phyloP scores from a whole-genome alignment of 2,113 vertebrate species.

The Malaclemys terrapin region DNA sequence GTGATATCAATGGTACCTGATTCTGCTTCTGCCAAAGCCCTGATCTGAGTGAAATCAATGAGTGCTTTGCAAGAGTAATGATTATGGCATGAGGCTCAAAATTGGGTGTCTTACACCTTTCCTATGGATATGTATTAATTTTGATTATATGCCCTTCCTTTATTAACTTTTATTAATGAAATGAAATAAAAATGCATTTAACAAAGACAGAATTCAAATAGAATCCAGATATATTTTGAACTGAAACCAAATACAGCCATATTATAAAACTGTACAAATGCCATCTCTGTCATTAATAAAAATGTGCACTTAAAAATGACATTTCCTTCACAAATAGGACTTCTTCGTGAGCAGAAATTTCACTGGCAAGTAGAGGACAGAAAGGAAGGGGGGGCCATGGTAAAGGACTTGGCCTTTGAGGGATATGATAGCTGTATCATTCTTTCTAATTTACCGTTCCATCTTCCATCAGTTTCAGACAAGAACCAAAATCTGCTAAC shows the following conservation, averaged over 20 bases:
- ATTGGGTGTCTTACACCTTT: background rate
- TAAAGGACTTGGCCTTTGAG: background rate
- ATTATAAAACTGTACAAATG: background rate
- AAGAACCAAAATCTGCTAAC: constrained; percentile 98
- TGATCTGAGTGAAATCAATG: background rate
- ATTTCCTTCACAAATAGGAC: background rate
- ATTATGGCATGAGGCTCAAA: constrained; percentile 4
- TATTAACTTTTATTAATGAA: background rate
- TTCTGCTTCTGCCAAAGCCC: background rate
- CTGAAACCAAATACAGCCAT: background rate
- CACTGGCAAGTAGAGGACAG: background rate
- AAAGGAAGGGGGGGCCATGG: background rate
- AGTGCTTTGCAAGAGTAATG: background rate
- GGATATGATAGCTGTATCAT: constrained; percentile 2
- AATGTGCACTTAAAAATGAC: background rate
- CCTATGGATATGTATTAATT: background rate
- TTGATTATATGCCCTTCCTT: background rate
- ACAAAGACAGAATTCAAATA: background rate
- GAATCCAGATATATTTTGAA: background rate
- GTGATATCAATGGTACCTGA: background rate
- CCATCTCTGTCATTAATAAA: background rate
- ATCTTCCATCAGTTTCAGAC: constrained; percentile 97
- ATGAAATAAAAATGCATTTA: background rate
- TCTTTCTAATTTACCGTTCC: constrained; percentile 89
- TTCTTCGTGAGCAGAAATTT: background rate